phyloP scores from a whole-genome alignment of 2,888 invertebrate genomes.

The Thymelicus acteon region DNA sequence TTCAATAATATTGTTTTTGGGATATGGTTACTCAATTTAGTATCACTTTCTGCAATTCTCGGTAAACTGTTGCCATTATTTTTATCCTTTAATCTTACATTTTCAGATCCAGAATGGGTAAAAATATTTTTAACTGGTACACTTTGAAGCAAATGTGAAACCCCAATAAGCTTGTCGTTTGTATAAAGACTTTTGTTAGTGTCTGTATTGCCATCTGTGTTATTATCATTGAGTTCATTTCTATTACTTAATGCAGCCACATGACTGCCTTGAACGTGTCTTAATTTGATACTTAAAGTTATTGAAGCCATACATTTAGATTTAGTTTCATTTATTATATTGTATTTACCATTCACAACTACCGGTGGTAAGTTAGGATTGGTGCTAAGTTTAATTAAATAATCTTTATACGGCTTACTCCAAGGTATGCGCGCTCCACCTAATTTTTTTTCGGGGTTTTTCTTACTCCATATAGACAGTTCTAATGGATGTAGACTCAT shows the following conservation, averaged over 20 bases:
- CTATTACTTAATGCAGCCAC: not conserved
- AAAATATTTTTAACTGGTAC: not conserved
- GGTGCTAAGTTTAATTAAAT: constrained; percentile 52
- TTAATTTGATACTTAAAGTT: constrained; percentile 60
- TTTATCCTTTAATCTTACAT: not conserved
- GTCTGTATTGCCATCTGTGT: not conserved
- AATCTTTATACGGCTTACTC: constrained; percentile 57
- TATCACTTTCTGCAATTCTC: constrained; percentile 53
- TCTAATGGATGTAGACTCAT: constrained; percentile 67
- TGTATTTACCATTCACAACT: constrained; percentile 51
- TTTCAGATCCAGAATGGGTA: not conserved
- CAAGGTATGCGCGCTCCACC: constrained; percentile 65
- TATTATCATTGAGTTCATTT: not conserved
- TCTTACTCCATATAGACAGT: constrained; percentile 58
- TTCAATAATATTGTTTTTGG: constrained; percentile 48
- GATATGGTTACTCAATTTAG: not conserved
- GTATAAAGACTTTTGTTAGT: not conserved
- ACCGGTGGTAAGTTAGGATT: constrained; percentile 46
- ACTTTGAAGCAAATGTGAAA: not conserved
- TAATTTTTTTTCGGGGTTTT: constrained; percentile 49
- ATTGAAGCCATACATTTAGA: constrained; percentile 63
- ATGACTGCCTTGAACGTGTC: constrained; percentile 7
- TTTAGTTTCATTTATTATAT: constrained; percentile 61
- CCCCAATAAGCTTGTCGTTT: not conserved
- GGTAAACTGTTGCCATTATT: constrained; percentile 21